Evolutionary conservation across 2,888 invertebrate species (phyloP).

Genomic region (Napeogenes sylphis): DNA sequence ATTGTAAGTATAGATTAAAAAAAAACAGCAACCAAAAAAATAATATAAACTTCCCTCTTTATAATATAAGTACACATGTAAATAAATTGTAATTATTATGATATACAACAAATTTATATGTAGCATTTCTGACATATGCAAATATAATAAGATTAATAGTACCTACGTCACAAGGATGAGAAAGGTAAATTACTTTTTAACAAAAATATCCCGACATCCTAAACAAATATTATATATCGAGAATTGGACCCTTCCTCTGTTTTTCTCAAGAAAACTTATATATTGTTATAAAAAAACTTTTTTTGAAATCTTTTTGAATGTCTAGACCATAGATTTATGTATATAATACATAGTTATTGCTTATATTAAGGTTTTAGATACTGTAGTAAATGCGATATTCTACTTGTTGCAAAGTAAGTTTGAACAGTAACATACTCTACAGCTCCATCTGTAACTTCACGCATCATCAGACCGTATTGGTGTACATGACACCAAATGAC

Average conservation of each 20-base stretch:
- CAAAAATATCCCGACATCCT: background rate
- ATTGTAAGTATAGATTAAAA: too few relatives aligned
- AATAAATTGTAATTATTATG: too few relatives aligned
- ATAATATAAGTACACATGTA: too few relatives aligned
- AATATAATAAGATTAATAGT: too few relatives aligned
- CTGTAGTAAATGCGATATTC: background rate
- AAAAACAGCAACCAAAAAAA: too few relatives aligned
- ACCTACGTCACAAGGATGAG: background rate
- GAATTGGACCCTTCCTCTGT: background rate
- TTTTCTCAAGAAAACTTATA: background rate
- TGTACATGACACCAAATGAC: constrained; percentile 29
- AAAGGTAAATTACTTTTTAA: constrained; percentile 6
- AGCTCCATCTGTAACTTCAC: constrained; percentile 26
- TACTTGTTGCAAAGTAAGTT: constrained; percentile 1
- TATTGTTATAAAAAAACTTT: background rate
- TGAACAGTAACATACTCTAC: constrained; percentile 7
- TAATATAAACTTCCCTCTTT: too few relatives aligned
- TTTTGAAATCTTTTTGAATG: background rate
- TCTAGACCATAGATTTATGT: too few relatives aligned
- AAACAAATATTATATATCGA: background rate
- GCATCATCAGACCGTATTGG: constrained; percentile 26
- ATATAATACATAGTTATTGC: too few relatives aligned
- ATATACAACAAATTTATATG: too few relatives aligned
- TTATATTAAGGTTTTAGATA: too few relatives aligned
- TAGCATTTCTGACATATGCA: too few relatives aligned